Evolutionary conservation across 2,888 invertebrate species (phyloP).

Genomic region (Drosophila longiperda): DNA sequence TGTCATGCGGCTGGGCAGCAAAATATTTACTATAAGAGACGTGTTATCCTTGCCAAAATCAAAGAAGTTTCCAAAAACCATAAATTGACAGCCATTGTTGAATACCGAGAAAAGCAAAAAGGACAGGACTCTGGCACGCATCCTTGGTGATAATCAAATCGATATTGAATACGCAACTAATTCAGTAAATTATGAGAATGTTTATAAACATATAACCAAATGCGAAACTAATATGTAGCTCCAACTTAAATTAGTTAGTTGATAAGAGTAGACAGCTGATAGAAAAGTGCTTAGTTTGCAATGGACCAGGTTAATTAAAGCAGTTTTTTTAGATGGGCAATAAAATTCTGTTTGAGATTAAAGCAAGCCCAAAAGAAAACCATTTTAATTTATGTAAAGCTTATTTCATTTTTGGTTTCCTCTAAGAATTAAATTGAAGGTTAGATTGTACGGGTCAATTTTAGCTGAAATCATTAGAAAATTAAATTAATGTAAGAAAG

Average conservation of each 20-base stretch:
- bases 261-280: neutral
- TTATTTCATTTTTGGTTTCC: neutral
- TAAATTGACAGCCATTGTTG: constrained; percentile 55
- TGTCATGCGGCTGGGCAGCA: neutral
- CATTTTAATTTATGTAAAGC: neutral
- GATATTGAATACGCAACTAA: constrained; percentile 44
- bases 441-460: neutral
- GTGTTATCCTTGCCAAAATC: constrained; percentile 20
- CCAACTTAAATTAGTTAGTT: constrained; percentile 5
- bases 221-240: constrained; percentile 42
- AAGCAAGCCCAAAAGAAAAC: neutral
- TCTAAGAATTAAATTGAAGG: neutral
- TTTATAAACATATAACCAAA: constrained; percentile 52
- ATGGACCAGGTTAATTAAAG: neutral
- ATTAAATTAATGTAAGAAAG: neutral
- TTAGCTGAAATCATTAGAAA: neutral
- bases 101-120: neutral
- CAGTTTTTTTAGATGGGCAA: neutral
- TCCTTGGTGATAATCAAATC: constrained; percentile 37
- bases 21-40: constrained; percentile 25
- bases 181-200: constrained; percentile 42
- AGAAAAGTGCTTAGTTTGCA: neutral
- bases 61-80: constrained; percentile 13
- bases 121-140: constrained; percentile 6
- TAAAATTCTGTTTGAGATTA: neutral